Evolutionary conservation across 2,797 vertebrate species (phyloP), one percentile per base, ranked within the genome.

Genomic region (Chiroxiphia lanceolata): DNA sequence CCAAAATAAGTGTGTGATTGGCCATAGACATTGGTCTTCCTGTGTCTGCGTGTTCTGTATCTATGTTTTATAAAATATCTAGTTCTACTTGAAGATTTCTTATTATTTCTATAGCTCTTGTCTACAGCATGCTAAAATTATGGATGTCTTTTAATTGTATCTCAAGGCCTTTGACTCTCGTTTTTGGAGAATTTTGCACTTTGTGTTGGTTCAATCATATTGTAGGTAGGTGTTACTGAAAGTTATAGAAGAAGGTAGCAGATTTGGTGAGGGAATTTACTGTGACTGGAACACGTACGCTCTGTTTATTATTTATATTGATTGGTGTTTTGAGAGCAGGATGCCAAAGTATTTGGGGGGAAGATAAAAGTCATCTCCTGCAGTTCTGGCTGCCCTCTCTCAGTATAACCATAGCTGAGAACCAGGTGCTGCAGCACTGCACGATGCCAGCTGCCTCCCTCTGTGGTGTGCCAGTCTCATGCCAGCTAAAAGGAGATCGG

Each of bases 391-490:
- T 86, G 76, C 33, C 1, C 1, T 72, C 38, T 36, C 71, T 68
- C 11, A 3, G 38, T 25, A 14, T 40, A 61, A 33, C 36, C 13
- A 1, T 38, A 56, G 65, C 57, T 44, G 72, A 57, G 85, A 56
- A 44, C 23, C 94, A 94, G 90, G 87, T 93, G 89, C 88, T 92
- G 57, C 57, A 77, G 64, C 72, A 14, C 76, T 38, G 40, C 0
- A 0, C 83, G 83, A 3, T 83, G 56, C 80, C 0, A 0, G 38
- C 72, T 80, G 72, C 57, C 38, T 89, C 53, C 4, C 57, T 70
- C 68, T 5, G 0, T 33, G 71, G n/a, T 31, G 23, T 85, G 79
- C 59, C 33, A 8, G 9, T 29, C 38, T 78, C n/a, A 26, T 0
- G 23, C 89, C 79, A 81, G 15, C 54, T 64, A 8, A 29, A 23